Percentiles rank a stretch among this genome's conserved stretches.
These are phyloP conservation scores for Lepidochrysops patricia DNA, from an alignment of 2,888 invertebrate species.

Conservation along the genomic window DNA sequence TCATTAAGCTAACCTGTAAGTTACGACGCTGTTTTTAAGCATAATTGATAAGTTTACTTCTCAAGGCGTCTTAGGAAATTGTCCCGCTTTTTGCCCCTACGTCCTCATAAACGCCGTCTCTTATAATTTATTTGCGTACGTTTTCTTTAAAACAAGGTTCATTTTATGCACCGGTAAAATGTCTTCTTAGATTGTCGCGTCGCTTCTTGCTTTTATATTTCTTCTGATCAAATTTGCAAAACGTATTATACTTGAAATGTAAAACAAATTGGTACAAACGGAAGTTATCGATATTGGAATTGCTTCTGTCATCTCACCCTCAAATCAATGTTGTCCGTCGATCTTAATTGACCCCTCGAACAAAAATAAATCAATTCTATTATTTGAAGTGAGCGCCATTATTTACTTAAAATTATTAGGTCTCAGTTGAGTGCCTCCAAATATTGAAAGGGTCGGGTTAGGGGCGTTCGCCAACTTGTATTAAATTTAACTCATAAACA, in stretches of 20 bases:
- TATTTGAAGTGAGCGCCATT: neutral
- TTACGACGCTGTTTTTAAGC: conserved; percentile 35
- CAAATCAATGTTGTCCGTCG: neutral
- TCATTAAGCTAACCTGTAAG: conserved; percentile 21
- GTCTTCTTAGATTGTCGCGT: neutral
- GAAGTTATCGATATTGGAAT: neutral
- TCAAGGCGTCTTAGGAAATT: conserved; percentile 3
- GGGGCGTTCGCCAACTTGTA: conserved; percentile 38
- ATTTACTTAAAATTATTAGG: conserved; percentile 27
- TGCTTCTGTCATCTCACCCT: neutral
- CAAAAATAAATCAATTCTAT: neutral
- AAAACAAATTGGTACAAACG: too few relatives aligned
- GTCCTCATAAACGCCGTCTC: neutral
- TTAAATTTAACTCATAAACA: conserved; percentile 44
- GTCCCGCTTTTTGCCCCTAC: neutral
- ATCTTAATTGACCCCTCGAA: neutral
- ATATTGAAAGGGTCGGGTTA: conserved; percentile 20
- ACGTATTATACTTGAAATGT: neutral
- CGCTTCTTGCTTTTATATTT: neutral
- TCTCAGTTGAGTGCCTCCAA: conserved; percentile 23
- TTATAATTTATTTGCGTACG: neutral
- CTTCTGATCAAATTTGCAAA: neutral
- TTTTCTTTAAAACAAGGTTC: neutral
- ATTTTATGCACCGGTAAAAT: neutral
- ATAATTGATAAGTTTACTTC: conserved; percentile 23